Evolutionary conservation across 2,797 vertebrate genomes (phyloP), one percentile per base, ranked within the genome.

Genomic region (Sebastes minor): DNA sequence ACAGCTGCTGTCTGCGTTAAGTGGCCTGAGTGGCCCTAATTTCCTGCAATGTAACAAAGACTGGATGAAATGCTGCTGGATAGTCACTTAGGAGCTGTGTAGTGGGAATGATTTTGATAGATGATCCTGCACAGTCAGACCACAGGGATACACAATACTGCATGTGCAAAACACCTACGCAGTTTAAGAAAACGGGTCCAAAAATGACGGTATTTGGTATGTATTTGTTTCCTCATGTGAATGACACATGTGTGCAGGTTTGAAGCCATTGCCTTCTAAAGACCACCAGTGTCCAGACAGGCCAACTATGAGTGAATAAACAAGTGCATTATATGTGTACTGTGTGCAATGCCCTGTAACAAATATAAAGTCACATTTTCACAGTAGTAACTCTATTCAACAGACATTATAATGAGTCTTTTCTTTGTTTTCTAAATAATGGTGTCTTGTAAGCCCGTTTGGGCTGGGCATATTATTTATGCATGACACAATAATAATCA

Each of bases 1-100:
- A 71, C 85, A 86, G 86, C 85, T 87, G 86, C 81, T 67, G 78
- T 61, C n/a, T 25, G 63, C 1, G 13, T 71, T 61, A 33, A 86
- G 65, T 46, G 55, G 74, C 38, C 71, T 42, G 49, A 80, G 59
- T 72, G 61, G 53, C 30, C 13, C 59, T 71, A 28, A 70, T 82
- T 81, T 86, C 68, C 86, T 70, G 46, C 42, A 57, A 59, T 12
- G 68, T 61, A 57, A 71, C 25, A 81, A 74, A 81, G 80, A 68
- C 75, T 52, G 32, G 25, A 64, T 63, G 5, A 38, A 85, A 71
- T 23, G 60, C 66, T 72, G 38, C 81, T 84, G 59, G n/a, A 49
- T 68, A 55, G 30, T 67, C 77, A 62, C n/a, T 74, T 52, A 33
- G 65, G 30, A 76, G 61, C 30, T 0, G 22, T 28, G 32, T 30